These are phyloP conservation scores for Netelia inedita DNA, from an alignment of 2,888 invertebrate species.

Conservation along the genomic window DNA sequence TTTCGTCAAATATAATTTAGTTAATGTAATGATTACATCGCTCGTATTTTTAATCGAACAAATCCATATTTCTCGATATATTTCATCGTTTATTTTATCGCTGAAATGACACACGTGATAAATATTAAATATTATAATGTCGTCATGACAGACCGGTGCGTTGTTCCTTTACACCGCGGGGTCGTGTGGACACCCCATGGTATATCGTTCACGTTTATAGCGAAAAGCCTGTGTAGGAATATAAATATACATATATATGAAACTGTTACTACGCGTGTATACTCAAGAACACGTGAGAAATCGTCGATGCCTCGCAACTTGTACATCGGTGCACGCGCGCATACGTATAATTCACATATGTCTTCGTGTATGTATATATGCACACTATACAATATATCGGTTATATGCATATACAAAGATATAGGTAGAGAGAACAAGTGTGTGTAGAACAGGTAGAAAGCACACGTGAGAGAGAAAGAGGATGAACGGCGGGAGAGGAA, in stretches of 20 bases:
- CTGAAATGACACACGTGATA: constrained; percentile 20
- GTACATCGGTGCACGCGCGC: constrained; percentile 59
- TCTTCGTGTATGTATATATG: constrained; percentile 26
- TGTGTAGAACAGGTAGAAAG: constrained; percentile 62
- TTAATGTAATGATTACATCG: no score
- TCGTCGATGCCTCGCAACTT: constrained; percentile 65
- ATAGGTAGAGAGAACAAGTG: constrained; percentile 21
- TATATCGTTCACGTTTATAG: constrained; percentile 64
- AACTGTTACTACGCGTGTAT: constrained; percentile 39
- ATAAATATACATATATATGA: constrained; percentile 47
- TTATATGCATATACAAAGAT: constrained; percentile 27
- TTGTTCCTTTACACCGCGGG: constrained; percentile 57
- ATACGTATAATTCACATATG: constrained; percentile 62
- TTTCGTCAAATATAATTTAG: no score
- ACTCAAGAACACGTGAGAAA: constrained; percentile 63
- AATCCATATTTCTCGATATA: constrained; percentile 18
- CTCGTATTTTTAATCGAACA: constrained; percentile 29
- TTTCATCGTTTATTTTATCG: constrained; percentile 22
- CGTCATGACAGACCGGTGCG: constrained; percentile 56
- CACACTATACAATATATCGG: not conserved
- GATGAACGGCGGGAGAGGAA: constrained; percentile 33
- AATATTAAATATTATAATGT: constrained; percentile 53
- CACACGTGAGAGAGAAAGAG: constrained; percentile 38
- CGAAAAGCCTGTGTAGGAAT: not conserved
- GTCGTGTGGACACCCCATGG: constrained; percentile 70